Percentiles rank a stretch among this genome's conserved stretches.
Conservation (phyloP, 1,140 invertebrate species). For the Idris sp. region DNA sequence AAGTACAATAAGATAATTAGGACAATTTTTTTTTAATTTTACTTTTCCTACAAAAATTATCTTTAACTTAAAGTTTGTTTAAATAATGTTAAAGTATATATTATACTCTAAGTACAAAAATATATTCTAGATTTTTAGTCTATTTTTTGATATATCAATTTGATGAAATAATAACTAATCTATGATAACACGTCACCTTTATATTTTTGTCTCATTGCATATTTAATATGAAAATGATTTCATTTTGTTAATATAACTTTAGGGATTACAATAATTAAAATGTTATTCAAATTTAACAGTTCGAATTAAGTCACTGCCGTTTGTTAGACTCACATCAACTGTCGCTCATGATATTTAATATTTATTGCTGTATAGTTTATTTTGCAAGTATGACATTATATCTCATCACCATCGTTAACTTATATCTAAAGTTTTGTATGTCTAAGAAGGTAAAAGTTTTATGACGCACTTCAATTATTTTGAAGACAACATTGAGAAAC, state of each 20-base stretch:
- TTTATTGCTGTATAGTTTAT: conserved; percentile 53
- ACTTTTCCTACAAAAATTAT: too few species aligned
- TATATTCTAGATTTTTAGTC: too few species aligned
- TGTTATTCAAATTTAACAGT: background rate
- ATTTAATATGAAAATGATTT: background rate
- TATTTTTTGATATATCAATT: too few species aligned
- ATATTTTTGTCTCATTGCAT: conserved; percentile 14
- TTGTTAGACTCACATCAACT: conserved; percentile 14
- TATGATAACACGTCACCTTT: conserved; percentile 37
- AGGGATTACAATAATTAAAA: too few species aligned
- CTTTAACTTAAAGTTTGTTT: too few species aligned
- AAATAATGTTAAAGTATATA: too few species aligned
- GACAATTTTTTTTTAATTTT: too few species aligned
- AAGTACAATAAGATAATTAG: too few species aligned
- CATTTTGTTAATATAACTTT: too few species aligned
- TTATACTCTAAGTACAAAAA: too few species aligned
- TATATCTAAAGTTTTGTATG: conserved; percentile 42
- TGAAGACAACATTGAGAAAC: conserved; percentile 6
- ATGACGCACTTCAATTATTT: background rate
- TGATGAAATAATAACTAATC: conserved; percentile 10
- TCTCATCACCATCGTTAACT: conserved; percentile 39
- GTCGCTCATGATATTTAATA: conserved; percentile 44
- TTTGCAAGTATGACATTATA: conserved; percentile 47
- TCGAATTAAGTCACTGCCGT: conserved; percentile 24
- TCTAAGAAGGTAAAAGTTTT: conserved; percentile 39